Evolutionary conservation across 2,113 vertebrate genomes (phyloP).

Genomic region (Polypterus bichir): DNA sequence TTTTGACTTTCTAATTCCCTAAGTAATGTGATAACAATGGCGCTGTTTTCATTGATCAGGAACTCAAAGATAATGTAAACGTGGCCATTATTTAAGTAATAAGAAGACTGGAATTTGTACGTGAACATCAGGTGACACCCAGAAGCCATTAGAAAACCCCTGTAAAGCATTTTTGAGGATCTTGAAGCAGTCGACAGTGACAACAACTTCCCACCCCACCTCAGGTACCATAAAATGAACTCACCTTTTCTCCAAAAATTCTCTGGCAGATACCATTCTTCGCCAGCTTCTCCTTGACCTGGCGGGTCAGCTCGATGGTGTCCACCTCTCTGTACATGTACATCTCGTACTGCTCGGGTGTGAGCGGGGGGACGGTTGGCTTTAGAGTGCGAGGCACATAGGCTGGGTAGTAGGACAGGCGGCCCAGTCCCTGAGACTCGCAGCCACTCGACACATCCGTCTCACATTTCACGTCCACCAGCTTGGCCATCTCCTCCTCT

Average conservation of each 20-base stretch:
- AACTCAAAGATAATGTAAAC: too few species aligned
- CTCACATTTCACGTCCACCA: conserved; percentile 69
- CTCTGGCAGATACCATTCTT: conserved; percentile 97
- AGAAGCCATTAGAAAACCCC: too few species aligned
- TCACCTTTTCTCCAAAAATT: conserved; percentile 97
- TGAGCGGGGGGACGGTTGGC: conserved; percentile 86
- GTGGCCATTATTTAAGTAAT: too few species aligned
- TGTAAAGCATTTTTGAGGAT: too few species aligned
- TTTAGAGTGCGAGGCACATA: conserved; percentile 83
- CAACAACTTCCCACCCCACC: too few species aligned
- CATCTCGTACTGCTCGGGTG: conserved; percentile 91
- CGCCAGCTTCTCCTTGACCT: conserved; percentile 96
- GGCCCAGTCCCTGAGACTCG: conserved; percentile 36
- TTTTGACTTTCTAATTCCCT: too few species aligned
- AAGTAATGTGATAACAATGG: too few species aligned
- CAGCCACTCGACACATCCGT: conserved; percentile 38
- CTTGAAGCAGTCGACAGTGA: too few species aligned
- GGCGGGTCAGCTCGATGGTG: conserved; percentile 84
- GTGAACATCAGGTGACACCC: too few species aligned
- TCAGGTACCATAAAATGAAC: neutral
- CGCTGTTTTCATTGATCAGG: too few species aligned
- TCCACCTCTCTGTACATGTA: conserved; percentile 98
- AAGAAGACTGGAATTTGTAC: too few species aligned
- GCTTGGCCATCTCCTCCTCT: conserved; percentile 60
- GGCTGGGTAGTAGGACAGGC: conserved; percentile 72